phyloP scores from a whole-genome alignment of 2,888 invertebrate genomes.

The Protonemura montana region DNA sequence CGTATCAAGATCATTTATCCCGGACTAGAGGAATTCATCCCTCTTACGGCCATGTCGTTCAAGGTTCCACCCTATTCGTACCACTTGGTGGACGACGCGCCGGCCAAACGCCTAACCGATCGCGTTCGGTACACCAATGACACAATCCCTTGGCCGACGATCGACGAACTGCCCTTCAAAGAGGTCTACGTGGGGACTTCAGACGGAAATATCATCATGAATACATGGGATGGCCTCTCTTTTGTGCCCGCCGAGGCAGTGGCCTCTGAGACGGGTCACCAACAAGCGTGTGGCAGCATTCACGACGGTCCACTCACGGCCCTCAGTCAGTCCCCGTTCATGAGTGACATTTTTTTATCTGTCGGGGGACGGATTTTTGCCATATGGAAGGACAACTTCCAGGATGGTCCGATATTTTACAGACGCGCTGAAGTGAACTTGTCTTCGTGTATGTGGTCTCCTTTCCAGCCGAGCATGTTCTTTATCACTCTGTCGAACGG shows the following conservation, averaged over 20 bases:
- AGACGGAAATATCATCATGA: slow-evolving; percentile 55
- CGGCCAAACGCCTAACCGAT: slow-evolving; percentile 10
- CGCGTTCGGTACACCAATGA: not conserved
- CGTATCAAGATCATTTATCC: slow-evolving; percentile 58
- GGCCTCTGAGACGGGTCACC: slow-evolving; percentile 42
- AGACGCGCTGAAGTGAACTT: slow-evolving; percentile 58
- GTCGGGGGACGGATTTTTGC: slow-evolving; percentile 79
- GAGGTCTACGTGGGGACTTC: slow-evolving; percentile 54
- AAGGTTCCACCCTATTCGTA: slow-evolving; percentile 52
- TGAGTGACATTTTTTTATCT: slow-evolving; percentile 69
- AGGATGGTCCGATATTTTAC: slow-evolving; percentile 32
- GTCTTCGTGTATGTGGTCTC: slow-evolving; percentile 78
- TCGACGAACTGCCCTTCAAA: slow-evolving; percentile 60
- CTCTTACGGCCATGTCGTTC: slow-evolving; percentile 61
- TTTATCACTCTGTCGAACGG: slow-evolving; percentile 78
- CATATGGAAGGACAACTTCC: slow-evolving; percentile 75
- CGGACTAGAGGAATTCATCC: slow-evolving; percentile 50
- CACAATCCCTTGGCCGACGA: slow-evolving; percentile 49
- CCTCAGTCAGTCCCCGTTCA: slow-evolving; percentile 68
- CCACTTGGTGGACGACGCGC: not conserved
- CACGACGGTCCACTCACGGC: slow-evolving; percentile 77
- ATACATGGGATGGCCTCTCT: slow-evolving; percentile 51
- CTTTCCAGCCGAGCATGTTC: slow-evolving; percentile 74
- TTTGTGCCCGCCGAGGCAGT: slow-evolving; percentile 35
- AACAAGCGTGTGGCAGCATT: slow-evolving; percentile 57